These are phyloP conservation scores for Drosophila kuntzei DNA, from an alignment of 2,888 invertebrate genomes.

Conservation along the genomic window DNA sequence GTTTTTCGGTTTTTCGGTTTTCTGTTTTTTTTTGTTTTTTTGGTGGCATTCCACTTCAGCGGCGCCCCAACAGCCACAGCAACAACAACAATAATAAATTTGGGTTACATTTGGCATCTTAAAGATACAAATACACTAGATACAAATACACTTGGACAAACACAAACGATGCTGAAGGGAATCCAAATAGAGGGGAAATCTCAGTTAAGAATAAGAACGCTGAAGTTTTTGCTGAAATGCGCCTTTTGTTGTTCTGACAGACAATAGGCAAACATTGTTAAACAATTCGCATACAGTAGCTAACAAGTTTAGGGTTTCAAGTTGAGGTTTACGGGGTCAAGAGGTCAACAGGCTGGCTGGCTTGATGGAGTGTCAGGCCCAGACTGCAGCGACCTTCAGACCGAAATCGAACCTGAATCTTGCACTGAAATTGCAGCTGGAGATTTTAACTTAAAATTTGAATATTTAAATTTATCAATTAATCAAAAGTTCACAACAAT, in stretches of 20 bases:
- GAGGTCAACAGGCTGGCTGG: slow-evolving; percentile 7
- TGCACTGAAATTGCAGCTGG: slow-evolving; percentile 10
- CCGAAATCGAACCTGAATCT: slow-evolving; percentile 33
- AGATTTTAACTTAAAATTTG: slow-evolving; percentile 1
- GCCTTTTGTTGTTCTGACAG: slow-evolving; percentile 15
- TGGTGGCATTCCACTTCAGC: slow-evolving; percentile 58
- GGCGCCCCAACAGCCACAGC: slow-evolving; percentile 32
- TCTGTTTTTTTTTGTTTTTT: slow-evolving; percentile 15
- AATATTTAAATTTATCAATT: neutral
- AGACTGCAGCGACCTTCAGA: slow-evolving; percentile 40
- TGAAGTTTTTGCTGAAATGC: slow-evolving; percentile 5
- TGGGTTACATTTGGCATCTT: slow-evolving; percentile 66
- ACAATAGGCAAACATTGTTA: slow-evolving; percentile 34
- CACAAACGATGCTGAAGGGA: neutral
- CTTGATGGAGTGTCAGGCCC: slow-evolving; percentile 23
- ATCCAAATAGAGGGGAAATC: neutral
- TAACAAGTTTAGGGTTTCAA: slow-evolving; percentile 67
- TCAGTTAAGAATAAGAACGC: slow-evolving; percentile 24
- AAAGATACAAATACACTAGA: slow-evolving; percentile 39
- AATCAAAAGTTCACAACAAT: slow-evolving; percentile 8
- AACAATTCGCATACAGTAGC: slow-evolving; percentile 68
- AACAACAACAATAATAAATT: slow-evolving; percentile 49
- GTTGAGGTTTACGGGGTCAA: slow-evolving; percentile 59
- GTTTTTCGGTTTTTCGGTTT: slow-evolving; percentile 26
- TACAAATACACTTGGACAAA: slow-evolving; percentile 37